Evolutionary conservation across 1,140 invertebrate genomes (phyloP).

Genomic region (Neodiprion fabricii): DNA sequence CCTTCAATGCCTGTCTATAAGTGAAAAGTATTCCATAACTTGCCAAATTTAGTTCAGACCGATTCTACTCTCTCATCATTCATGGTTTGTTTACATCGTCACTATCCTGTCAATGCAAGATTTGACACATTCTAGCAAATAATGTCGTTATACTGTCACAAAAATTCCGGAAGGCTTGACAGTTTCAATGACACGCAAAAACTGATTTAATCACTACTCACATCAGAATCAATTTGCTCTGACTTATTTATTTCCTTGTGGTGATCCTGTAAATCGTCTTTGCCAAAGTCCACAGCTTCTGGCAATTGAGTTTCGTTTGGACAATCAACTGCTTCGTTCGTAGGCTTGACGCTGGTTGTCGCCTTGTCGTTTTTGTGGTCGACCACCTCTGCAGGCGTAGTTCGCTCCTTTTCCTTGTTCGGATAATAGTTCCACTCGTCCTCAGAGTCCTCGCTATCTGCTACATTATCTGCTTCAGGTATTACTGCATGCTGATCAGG

Average conservation of each 20-base stretch:
- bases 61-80: no score
- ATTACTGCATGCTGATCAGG: slow-evolving; percentile 46
- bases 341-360: neutral
- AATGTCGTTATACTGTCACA: no score
- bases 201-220: neutral
- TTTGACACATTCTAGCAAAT: no score
- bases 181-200: no score
- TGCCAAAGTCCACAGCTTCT: neutral
- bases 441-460: slow-evolving; percentile 76
- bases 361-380: slow-evolving; percentile 8
- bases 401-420: slow-evolving; percentile 49
- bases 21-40: no score
- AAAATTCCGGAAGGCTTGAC: no score
- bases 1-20: no score
- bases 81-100: no score
- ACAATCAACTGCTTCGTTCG: neutral
- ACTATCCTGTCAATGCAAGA: no score
- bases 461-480: slow-evolving; percentile 71
- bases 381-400: neutral
- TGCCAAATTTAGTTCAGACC: no score
- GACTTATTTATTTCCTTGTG: neutral
- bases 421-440: slow-evolving; percentile 81
- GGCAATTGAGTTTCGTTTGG: neutral
- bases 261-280: neutral
- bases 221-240: neutral